Percentiles rank a stretch among this genome's conserved stretches.
phyloP scores from a whole-genome alignment of 1,140 invertebrate species.

The Aphaenogaster floridana region DNA sequence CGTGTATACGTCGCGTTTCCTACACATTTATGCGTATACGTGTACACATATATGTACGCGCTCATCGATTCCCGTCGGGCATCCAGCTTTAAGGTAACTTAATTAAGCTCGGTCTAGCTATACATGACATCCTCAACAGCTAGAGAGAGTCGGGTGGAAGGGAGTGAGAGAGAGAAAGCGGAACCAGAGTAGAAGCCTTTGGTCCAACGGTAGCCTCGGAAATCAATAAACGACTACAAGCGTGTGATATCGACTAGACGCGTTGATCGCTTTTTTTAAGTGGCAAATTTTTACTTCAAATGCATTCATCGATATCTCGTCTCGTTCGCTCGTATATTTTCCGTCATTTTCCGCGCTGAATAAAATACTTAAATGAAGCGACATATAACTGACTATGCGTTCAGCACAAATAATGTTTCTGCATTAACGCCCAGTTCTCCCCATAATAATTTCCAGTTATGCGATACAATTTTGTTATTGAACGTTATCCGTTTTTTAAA shows the following conservation, averaged over 20 bases:
- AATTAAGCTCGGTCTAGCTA: slow-evolving; percentile 80
- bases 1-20: background rate
- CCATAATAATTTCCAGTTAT: slow-evolving; percentile 24
- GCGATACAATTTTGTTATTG: background rate
- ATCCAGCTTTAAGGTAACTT: slow-evolving; percentile 78
- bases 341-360: background rate
- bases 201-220: slow-evolving; percentile 76
- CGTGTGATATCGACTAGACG: slow-evolving; percentile 58
- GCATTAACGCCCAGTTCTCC: background rate
- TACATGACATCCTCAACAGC: slow-evolving; percentile 73
- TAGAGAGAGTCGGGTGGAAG: background rate
- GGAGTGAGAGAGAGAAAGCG: slow-evolving; percentile 27
- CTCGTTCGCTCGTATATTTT: background rate
- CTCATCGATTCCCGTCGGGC: slow-evolving; percentile 55
- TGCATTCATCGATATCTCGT: slow-evolving; percentile 32
- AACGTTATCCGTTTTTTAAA: background rate
- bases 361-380: slow-evolving; percentile 36
- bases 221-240: slow-evolving; percentile 80
- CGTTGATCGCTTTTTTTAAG: slow-evolving; percentile 53
- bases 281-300: slow-evolving; percentile 36
- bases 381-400: slow-evolving; percentile 12
- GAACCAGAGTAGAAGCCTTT: slow-evolving; percentile 68
- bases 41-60: slow-evolving; percentile 9
- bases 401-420: background rate
- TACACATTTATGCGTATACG: background rate